Evolutionary conservation across 2,888 invertebrate species (phyloP).

Genomic region (Metallyticus violacea): DNA sequence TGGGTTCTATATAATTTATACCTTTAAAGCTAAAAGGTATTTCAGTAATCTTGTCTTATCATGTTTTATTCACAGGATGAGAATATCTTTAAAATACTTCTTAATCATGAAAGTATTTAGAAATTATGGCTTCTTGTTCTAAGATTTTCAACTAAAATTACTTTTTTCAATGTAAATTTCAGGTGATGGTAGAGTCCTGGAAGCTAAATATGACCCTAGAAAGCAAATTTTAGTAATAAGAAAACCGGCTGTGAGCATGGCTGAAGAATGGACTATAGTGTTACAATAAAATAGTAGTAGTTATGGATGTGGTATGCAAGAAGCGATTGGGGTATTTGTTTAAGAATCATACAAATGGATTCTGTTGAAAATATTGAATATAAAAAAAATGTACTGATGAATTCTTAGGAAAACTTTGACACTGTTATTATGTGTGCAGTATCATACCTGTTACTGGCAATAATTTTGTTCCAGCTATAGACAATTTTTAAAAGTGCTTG

Average conservation of each 20-base stretch:
- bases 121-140: too few relatives aligned
- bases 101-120: too few relatives aligned
- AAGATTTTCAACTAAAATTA: too few relatives aligned
- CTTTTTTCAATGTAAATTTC: too few relatives aligned
- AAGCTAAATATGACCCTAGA: conserved; percentile 64
- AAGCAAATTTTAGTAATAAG: conserved; percentile 71
- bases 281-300: conserved; percentile 22
- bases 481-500: background rate
- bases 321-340: background rate
- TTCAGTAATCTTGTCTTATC: too few relatives aligned
- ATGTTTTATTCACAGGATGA: too few relatives aligned
- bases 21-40: too few relatives aligned
- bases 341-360: background rate
- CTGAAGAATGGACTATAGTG: conserved; percentile 70
- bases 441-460: background rate
- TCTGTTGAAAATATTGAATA: background rate
- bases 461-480: background rate
- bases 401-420: background rate
- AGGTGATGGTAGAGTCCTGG: conserved; percentile 60
- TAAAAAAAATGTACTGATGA: background rate
- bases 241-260: conserved; percentile 82
- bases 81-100: too few relatives aligned
- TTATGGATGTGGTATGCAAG: background rate
- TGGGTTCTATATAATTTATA: too few relatives aligned
- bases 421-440: too few relatives aligned